phyloP scores from a whole-genome alignment of 2,888 invertebrate genomes.

The Ypsolopha scabrella region DNA sequence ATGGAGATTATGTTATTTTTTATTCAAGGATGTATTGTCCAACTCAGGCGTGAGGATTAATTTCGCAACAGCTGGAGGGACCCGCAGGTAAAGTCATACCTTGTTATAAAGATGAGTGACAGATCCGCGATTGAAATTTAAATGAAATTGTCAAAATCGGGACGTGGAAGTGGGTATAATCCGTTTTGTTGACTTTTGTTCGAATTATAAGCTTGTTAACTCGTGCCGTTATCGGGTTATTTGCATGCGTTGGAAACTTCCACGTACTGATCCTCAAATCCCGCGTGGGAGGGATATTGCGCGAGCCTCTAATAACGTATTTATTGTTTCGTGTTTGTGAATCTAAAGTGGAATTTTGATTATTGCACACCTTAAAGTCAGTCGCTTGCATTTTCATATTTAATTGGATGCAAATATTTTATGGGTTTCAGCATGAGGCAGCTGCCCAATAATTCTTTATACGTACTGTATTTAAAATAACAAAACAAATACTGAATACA shows the following conservation, averaged over 20 bases:
- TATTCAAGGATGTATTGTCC: constrained; percentile 10
- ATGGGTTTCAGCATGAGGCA: too few relatives aligned
- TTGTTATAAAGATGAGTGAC: constrained; percentile 56
- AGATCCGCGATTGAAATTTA: constrained; percentile 20
- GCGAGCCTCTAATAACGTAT: neutral
- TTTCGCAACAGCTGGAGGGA: constrained; percentile 27
- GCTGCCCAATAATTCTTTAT: too few relatives aligned
- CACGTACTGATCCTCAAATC: constrained; percentile 4
- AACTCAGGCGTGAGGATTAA: constrained; percentile 34
- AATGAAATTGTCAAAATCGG: constrained; percentile 31
- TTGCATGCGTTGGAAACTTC: constrained; percentile 1
- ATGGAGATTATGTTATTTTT: constrained; percentile 33
- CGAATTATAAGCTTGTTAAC: constrained; percentile 34
- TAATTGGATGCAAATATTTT: too few relatives aligned
- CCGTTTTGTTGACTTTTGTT: constrained; percentile 39
- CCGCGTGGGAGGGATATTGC: constrained; percentile 8
- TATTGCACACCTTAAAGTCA: too few relatives aligned
- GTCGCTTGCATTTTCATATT: too few relatives aligned
- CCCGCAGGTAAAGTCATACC: constrained; percentile 29
- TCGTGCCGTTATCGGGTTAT: constrained; percentile 27
- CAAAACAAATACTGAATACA: too few relatives aligned
- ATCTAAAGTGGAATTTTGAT: too few relatives aligned
- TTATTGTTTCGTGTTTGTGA: constrained; percentile 6
- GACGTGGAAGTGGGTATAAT: constrained; percentile 31
- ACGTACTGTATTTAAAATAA: too few relatives aligned